Base-by-base conservation (phyloP, 2,888 invertebrate genomes). In the Ditula angustiorana region DNA sequence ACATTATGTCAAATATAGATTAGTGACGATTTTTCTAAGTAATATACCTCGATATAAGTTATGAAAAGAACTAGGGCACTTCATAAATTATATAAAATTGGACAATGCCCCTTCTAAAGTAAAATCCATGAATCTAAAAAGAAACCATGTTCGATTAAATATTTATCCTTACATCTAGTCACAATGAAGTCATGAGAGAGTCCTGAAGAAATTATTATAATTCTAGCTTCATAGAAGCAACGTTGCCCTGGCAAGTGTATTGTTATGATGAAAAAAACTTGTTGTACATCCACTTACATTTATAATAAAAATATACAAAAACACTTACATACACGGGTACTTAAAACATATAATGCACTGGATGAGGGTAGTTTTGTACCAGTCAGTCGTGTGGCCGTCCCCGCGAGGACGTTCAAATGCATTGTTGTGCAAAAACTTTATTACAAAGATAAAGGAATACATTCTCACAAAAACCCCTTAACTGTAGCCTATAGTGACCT, bases 331-430 rank as follows among this genome's bases (percentile, higher is more conserved):
- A 80, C 74, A 75, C 73, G 79, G 81, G 76, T 80, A 83, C 85
- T 84, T 87, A 87, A 88, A 87, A 73, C 73, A 83, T 81, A 85
- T 85, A 90, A 88, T 88, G 88, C 88, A 89, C 89, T 87, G 88
- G 76, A 80, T 86, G 87, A 87, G 86, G 85, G 83, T 87, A 83
- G 79, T 80, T 88, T 88, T 89, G 89, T 90, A 90, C 88, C 89
- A 81, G 86, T 87, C 85, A 88, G 86, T 90, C 88, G 78, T 71
- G 69, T 67, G 74, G 69, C 72, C 72, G 77, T 71, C 76, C 76
- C 74, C 69, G 73, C 3, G 8, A 78, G 82, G 85, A 84, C 85
- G 80, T 80, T 75, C 72, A 90, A 87, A 89, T 88, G 85, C 86
- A 82, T 80, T 80, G 75, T 87, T 87, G 71, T 71, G 67, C 69